phyloP scores from a whole-genome alignment of 2,113 vertebrate species.

The Sceloporus tristichus region DNA sequence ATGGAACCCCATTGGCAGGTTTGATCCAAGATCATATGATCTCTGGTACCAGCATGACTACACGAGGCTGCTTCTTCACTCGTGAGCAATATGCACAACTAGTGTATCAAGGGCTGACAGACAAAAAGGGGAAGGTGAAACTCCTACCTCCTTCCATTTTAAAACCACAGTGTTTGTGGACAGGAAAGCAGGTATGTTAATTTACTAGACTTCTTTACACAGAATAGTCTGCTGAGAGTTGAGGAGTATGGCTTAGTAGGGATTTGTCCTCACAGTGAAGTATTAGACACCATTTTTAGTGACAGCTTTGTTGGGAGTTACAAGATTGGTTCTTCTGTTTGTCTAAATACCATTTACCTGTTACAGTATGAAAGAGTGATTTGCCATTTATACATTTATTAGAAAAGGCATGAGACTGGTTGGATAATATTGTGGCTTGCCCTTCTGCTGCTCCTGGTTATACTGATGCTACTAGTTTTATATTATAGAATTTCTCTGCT shows the following conservation, averaged over 20 bases:
- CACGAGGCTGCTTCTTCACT: constrained; percentile 91
- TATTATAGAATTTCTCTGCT: not conserved
- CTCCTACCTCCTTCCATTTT: constrained; percentile 87
- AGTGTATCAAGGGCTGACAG: constrained; percentile 93
- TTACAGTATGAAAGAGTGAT: not conserved
- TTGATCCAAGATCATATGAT: constrained; percentile 99
- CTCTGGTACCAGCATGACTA: constrained; percentile 94
- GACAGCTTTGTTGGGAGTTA: not conserved
- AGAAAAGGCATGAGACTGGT: not conserved
- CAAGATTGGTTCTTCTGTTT: not conserved
- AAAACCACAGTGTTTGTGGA: constrained; percentile 91
- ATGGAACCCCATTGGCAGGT: constrained; percentile 94
- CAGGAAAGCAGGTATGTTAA: constrained; percentile 92
- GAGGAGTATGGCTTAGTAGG: not conserved
- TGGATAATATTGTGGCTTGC: not conserved
- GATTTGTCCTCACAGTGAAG: not conserved
- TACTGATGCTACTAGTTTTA: too few relatives aligned
- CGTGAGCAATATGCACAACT: constrained; percentile 92
- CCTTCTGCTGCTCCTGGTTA: too few relatives aligned
- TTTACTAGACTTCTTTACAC: constrained; percentile 5
- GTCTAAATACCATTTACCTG: not conserved
- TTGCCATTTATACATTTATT: not conserved
- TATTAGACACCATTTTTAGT: not conserved
- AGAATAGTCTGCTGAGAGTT: not conserved
- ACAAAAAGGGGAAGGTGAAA: constrained; percentile 87